Conservation (phyloP, 2,113 vertebrate genomes). For the Ancistrus triradiatus region DNA sequence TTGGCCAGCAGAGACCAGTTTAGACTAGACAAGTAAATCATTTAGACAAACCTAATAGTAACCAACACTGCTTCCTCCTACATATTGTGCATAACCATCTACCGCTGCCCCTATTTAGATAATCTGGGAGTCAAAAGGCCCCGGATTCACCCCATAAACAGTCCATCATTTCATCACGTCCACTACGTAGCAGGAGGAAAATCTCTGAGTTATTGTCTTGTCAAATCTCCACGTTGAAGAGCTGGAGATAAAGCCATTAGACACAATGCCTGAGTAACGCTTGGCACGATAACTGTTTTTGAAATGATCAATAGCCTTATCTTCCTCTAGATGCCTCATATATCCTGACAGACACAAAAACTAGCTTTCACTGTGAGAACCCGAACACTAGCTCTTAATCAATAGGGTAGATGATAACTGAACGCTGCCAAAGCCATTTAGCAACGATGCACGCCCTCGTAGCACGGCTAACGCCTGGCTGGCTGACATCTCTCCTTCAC, state of each 20-base stretch:
- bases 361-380: slow-evolving; percentile 57
- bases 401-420: slow-evolving; percentile 67
- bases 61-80: too few species aligned
- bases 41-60: too few species aligned
- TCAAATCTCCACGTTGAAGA: slow-evolving; percentile 33
- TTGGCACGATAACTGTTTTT: slow-evolving; percentile 60
- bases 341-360: slow-evolving; percentile 54
- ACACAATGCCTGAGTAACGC: slow-evolving; percentile 50
- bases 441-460: too few species aligned
- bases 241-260: slow-evolving; percentile 47
- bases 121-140: too few species aligned
- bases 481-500: slow-evolving; percentile 44
- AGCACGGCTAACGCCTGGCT: slow-evolving; percentile 75
- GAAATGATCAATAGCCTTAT: slow-evolving; percentile 72
- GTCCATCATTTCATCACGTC: too few species aligned
- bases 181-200: slow-evolving; percentile 13
- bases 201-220: slow-evolving; percentile 25
- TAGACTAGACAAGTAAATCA: too few species aligned
- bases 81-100: too few species aligned
- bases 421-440: slow-evolving; percentile 65
- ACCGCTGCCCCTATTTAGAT: too few species aligned
- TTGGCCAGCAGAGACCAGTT: too few species aligned
- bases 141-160: too few species aligned
- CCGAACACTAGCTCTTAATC: slow-evolving; percentile 63
- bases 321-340: slow-evolving; percentile 70